Evolutionary conservation across 2,888 invertebrate species (phyloP), one percentile per base, ranked within the genome.

Genomic region (Busseola fusca): DNA sequence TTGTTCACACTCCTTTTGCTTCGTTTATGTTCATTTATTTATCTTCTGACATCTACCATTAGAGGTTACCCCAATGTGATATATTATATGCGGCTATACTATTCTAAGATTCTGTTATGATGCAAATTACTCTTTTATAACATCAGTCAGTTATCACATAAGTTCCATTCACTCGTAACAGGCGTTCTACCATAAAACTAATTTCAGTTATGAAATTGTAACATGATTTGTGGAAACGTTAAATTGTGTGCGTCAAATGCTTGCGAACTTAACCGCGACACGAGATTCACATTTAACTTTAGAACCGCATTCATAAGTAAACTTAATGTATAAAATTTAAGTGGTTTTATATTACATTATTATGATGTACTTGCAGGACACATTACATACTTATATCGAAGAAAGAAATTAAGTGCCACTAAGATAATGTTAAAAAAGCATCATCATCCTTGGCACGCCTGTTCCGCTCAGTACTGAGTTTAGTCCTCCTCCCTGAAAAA

Each of bases 221-320:
- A 52, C 45, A 56, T 64, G 65, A 64, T 59, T 50, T 57, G 52
- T 57, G 42, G 21, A 45, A 54, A 30, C 25, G 45, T 42, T 62
- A 69, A 74, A 64, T 70, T 74, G 54, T 40, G 64, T 63, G 59
- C 25, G 66, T 67, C 54, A 59, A 75, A 69, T 77, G 78, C 84
- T 85, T 74, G 73, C 68, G 72, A 85, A 78, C 74, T 81, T 73
- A 81, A 83, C 88, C 88, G 81, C 84, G 78, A 85, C 88, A 84
- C 64, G 80, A 84, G 78, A 86, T 84, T 86, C 82, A 73, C 87
- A 89, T 88, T 87, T 86, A 89, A 87, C 87, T 88, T 86, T 83
- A 64, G 69, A 85, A 82, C 85, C 83, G 75, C 79, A 81, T 83
- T 79, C 48, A 76, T 64, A 74, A 64, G 74, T 68, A 72, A 60